Evolutionary conservation across 2,113 vertebrate species (phyloP), one percentile per base, ranked within the genome.

Genomic region (Syngnathus typhle): DNA sequence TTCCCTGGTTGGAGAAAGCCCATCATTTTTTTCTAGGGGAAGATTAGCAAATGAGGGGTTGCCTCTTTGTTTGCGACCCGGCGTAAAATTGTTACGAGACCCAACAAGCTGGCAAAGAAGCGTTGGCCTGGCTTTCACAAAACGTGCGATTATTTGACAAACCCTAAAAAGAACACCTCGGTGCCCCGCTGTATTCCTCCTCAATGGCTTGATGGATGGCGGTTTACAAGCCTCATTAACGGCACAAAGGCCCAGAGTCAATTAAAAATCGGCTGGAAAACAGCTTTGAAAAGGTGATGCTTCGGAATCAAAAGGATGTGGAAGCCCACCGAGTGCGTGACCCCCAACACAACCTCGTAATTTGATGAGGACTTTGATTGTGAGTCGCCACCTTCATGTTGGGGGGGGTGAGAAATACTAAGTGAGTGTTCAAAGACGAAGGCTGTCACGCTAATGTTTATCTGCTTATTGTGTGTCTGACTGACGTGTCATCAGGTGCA

Each of bases 341-440:
- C 85, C 80, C 11, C 60, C 38, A 63, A 61, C 76, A 66, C 74
- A 52, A 68, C 75, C 73, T 47, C 71, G 66, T 68, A 54, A 76
- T 75, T 75, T 82, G 84, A 83, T 82, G 85, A 86, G 78, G 79
- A 78, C 85, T 89, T 87, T 83, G 84, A 81, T 85, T 88, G 56
- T 63, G 49, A 72, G 67, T 80, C 74, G 76, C 84, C 85, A 72
- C 77, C 79, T 80, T 79, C 75, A 73, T 72, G 73, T 76, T 73
- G 8, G 41, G 78, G 27, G 41, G 41, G 85, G 86, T 84, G 81
- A 79, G 85, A 90, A 75, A 76, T 77, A 87, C 83, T 83, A 75
- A 88, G 84, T 88, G 82, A 80, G 85, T 84, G 83, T 85, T 88
- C 82, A 86, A 86, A 86, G 84, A 49, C 23, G 23, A 75, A 83